Evolutionary conservation across 2,113 vertebrate species (phyloP), one percentile per base, ranked within the genome.

Genomic region (Cephalopterus ornatus): DNA sequence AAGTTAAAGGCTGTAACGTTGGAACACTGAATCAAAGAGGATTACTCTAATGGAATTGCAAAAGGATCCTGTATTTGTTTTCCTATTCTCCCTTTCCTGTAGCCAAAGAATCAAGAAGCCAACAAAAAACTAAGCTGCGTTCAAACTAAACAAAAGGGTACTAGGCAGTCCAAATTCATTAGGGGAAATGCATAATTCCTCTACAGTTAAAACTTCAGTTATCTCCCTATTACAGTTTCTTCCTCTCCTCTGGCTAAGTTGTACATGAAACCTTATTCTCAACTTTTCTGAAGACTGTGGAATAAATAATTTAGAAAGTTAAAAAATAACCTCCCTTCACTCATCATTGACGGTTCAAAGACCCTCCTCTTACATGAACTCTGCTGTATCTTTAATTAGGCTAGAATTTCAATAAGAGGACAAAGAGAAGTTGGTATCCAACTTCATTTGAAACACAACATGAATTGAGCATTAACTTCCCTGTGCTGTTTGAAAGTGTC

Each of bases 131-230:
- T 74, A n/a, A 73, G 39, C 53, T 88, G 79, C 32, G 52, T 70
- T 96, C 85, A 96, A 85, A 94, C 88, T 94, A 95, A 94, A 97
- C 92, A 95, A 93, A 96, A 91, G 70, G 18, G 73, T 77, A 46
- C 41, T 50, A 61, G 18, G 23, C 44, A 87, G 73, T 84, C 83
- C 73, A 92, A 88, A 93, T 68, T 94, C 35, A 90, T 92, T 93
- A 95, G 1, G 3, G 63, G 24, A 50, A 88, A 63, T n/a, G 32
- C 15, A 26, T 39, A 67, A 92, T 65, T 82, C 62, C 50, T 75
- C 71, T 49, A 73, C 42, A 63, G 23, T 61, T 85, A 73, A 77
- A 91, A 62, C 10, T 68, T 59, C 32, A 61, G 42, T 56, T 91
- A 89, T n/a, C 59, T 89, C 81, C 77, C 30, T 76, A 28, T 88